These are phyloP conservation scores for Apis laboriosa DNA, from an alignment of 1,140 invertebrate species.

Conservation along the genomic window DNA sequence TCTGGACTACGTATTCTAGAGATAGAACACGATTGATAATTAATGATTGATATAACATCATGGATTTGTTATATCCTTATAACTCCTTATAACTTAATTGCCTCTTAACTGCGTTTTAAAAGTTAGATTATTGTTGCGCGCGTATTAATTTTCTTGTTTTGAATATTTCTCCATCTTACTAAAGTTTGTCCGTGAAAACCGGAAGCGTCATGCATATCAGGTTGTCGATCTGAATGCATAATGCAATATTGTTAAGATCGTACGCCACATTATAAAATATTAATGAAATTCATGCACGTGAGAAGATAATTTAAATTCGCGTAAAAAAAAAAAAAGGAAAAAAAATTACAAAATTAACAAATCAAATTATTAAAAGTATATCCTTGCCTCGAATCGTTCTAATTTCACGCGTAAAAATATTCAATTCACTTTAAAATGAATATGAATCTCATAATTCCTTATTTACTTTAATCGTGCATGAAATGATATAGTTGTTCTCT, in stretches of 20 bases:
- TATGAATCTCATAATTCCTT: too few species aligned
- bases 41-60: background rate
- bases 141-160: slow-evolving; percentile 5
- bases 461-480: too few species aligned
- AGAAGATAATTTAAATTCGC: background rate
- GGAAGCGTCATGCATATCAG: slow-evolving; percentile 20
- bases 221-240: slow-evolving; percentile 30
- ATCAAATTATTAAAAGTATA: background rate
- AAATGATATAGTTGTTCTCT: too few species aligned
- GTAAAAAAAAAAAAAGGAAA: background rate
- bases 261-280: slow-evolving; percentile 10
- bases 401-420: background rate
- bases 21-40: background rate
- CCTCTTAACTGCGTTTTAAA: background rate
- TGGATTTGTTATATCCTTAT: background rate
- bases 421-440: too few species aligned
- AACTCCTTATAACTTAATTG: background rate
- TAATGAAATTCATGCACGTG: slow-evolving; percentile 10
- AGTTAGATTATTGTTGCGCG: too few species aligned
- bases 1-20: background rate
- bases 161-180: background rate
- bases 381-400: background rate
- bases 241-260: background rate
- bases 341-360: background rate
- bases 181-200: slow-evolving; percentile 30